Conservation (phyloP, 2,888 invertebrate species). For the Netelia melanura region DNA sequence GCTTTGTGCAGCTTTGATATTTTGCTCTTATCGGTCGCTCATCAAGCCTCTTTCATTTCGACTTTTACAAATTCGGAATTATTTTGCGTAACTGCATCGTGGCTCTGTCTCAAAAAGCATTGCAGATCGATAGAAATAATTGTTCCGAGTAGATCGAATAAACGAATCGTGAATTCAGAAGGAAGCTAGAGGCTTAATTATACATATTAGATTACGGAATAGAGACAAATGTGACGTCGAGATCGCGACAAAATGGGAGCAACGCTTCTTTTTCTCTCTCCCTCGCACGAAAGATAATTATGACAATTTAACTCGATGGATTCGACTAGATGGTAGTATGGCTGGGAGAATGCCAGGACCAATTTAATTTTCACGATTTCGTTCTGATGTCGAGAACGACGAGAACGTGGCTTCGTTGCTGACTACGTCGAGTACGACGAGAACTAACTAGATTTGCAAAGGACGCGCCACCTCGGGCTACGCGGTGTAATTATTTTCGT, state of each 20-base stretch:
- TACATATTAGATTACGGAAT: conserved; percentile 47
- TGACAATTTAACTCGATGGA: conserved; percentile 60
- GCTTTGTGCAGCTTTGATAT: not conserved
- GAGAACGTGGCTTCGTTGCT: conserved; percentile 16
- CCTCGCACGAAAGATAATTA: conserved; percentile 56
- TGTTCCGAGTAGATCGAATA: conserved; percentile 19
- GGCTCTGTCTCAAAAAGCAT: conserved; percentile 30
- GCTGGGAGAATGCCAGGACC: conserved; percentile 27
- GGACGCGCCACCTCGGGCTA: conserved; percentile 35
- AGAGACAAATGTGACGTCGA: not conserved
- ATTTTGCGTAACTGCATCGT: conserved; percentile 11
- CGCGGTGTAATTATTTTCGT: conserved; percentile 59
- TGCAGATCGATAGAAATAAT: conserved; percentile 45
- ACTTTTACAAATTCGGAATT: not conserved
- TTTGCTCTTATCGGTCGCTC: not conserved
- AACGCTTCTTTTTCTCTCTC: not conserved
- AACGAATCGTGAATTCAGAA: not conserved
- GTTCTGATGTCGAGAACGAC: conserved; percentile 42
- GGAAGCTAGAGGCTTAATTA: not conserved
- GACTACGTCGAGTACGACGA: conserved; percentile 31
- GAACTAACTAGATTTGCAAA: conserved; percentile 60
- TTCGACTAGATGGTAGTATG: conserved; percentile 37
- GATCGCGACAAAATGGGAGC: not conserved
- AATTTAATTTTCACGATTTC: conserved; percentile 64
- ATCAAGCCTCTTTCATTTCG: not conserved